Percentiles rank a stretch among this genome's conserved stretches.
phyloP scores from a whole-genome alignment of 30 jellyfish, hydroid and myxozoan genomes.

The Haliclystus octoradiatus region DNA sequence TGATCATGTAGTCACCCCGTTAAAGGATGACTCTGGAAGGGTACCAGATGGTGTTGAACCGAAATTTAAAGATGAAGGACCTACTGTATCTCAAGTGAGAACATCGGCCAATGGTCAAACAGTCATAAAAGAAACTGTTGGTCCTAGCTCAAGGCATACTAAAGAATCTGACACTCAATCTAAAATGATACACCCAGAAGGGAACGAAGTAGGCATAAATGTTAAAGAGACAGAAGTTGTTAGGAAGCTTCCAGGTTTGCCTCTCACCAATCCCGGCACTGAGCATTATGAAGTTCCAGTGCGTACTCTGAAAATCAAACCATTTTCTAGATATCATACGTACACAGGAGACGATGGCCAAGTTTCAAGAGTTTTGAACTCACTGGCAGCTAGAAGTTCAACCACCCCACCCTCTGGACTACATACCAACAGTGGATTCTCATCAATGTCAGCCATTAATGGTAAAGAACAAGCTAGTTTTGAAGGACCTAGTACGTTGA shows the following conservation, averaged over 20 bases:
- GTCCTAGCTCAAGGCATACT: too few relatives aligned
- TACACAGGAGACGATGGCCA: conserved; percentile 1
- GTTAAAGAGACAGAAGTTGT: background rate
- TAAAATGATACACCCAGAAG: background rate
- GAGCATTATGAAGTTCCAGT: conserved; percentile 55
- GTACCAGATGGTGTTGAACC: background rate
- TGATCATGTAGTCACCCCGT: background rate
- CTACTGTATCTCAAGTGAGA: background rate
- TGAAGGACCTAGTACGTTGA: background rate
- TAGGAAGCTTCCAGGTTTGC: conserved; percentile 23
- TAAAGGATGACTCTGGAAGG: background rate
- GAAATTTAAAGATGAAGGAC: background rate
- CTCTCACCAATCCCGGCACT: conserved; percentile 49
- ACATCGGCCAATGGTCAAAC: background rate
- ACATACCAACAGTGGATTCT: background rate
- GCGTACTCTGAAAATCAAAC: conserved; percentile 30
- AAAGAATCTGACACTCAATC: background rate
- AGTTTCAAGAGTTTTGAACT: background rate
- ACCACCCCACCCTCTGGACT: background rate
- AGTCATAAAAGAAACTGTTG: background rate
- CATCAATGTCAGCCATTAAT: background rate
- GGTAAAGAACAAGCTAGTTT: background rate
- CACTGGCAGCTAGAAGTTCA: background rate
- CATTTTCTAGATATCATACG: conserved; percentile 7
- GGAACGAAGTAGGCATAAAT: background rate